Evolutionary conservation across 2,113 vertebrate species (phyloP).

Genomic region (Poeciliopsis turrubarensis): DNA sequence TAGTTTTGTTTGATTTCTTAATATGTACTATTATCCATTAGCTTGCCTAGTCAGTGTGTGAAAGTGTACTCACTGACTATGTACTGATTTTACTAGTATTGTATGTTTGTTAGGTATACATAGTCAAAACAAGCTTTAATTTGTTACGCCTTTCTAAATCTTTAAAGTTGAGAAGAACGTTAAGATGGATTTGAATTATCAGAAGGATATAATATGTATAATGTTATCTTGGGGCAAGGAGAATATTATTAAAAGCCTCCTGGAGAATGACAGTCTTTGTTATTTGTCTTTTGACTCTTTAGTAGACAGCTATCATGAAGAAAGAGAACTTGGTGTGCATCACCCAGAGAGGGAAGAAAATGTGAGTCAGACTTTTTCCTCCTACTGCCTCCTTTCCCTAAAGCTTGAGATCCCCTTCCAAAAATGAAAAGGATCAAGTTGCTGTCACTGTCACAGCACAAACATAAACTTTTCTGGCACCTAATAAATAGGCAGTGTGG

Average conservation of each 20-base stretch:
- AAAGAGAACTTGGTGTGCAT: slow-evolving; percentile 79
- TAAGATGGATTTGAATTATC: slow-evolving; percentile 61
- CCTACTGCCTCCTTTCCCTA: slow-evolving; percentile 59
- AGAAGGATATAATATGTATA: slow-evolving; percentile 55
- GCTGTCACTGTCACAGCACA: slow-evolving; percentile 85
- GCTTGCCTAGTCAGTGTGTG: too few species aligned
- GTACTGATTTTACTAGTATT: not conserved
- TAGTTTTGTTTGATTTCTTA: too few species aligned
- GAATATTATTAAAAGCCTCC: slow-evolving; percentile 77
- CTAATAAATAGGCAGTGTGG: slow-evolving; percentile 86
- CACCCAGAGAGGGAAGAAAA: slow-evolving; percentile 67
- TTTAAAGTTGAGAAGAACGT: slow-evolving; percentile 29
- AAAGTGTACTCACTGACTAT: too few species aligned
- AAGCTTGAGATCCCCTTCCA: slow-evolving; percentile 73
- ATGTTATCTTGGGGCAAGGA: slow-evolving; percentile 39
- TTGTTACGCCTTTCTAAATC: slow-evolving; percentile 33
- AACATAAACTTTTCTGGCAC: slow-evolving; percentile 87
- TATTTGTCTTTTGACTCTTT: slow-evolving; percentile 82
- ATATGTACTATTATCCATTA: too few species aligned
- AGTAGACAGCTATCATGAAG: slow-evolving; percentile 85
- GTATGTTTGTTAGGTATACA: slow-evolving; percentile 29
- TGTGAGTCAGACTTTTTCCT: slow-evolving; percentile 76
- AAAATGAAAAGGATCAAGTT: slow-evolving; percentile 86
- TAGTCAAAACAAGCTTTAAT: slow-evolving; percentile 45
- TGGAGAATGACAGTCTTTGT: slow-evolving; percentile 82